Conservation (phyloP, 2,113 vertebrate species). For the Microcebus griseorufus region DNA sequence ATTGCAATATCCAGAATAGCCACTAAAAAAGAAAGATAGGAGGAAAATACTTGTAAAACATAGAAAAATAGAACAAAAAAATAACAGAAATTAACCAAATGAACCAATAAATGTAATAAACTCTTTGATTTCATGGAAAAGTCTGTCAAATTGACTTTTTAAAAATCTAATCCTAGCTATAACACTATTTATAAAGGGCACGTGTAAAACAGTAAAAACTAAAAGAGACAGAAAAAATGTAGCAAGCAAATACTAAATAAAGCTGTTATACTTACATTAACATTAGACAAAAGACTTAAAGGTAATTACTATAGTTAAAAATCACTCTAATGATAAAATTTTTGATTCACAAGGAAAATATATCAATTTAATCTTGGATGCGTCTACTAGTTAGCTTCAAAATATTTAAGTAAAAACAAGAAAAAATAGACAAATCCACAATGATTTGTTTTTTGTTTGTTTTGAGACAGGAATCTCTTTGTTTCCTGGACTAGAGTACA, state of each 20-base stretch:
- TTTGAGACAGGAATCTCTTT: no score
- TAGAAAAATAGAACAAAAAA: not conserved
- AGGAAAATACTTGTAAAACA: slow-evolving; percentile 6
- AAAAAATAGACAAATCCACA: not conserved
- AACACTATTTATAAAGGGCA: not conserved
- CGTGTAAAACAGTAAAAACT: not conserved
- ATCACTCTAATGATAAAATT: not conserved
- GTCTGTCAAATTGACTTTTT: not conserved
- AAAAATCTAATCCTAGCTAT: not conserved
- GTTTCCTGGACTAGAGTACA: no score
- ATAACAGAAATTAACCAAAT: slow-evolving; percentile 30
- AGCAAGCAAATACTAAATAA: not conserved
- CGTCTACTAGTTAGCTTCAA: not conserved
- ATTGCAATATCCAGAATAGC: slow-evolving; percentile 30
- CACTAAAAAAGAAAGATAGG: not conserved
- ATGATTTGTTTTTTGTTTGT: not conserved
- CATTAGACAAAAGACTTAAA: not conserved
- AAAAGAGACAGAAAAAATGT: not conserved
- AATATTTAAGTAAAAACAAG: slow-evolving; percentile 12
- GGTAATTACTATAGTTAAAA: slow-evolving; percentile 13
- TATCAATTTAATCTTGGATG: slow-evolving; percentile 25
- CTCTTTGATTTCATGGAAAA: not conserved
- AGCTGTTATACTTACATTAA: not conserved
- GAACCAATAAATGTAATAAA: slow-evolving; percentile 20
- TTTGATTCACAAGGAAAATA: not conserved